phyloP scores from a whole-genome alignment of 2,797 vertebrate genomes.

The Halcyon smyrnensis region DNA sequence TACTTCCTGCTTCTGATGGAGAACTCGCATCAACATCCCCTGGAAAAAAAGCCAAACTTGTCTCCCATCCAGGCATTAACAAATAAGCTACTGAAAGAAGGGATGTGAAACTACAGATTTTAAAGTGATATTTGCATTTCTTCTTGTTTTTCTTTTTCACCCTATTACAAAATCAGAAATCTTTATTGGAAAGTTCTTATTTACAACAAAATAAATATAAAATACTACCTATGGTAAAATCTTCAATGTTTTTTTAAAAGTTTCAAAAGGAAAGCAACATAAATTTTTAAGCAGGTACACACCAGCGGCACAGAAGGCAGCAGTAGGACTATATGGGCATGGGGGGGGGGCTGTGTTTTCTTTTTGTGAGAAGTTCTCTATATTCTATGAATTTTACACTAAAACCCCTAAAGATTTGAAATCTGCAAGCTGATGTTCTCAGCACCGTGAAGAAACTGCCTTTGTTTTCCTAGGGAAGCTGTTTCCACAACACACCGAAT shows the following conservation, averaged over 20 bases:
- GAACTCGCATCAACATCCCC: conserved; percentile 76
- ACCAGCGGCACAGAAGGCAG: background rate
- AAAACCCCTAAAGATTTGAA: background rate
- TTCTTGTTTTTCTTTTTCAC: background rate
- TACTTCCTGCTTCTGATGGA: conserved; percentile 88
- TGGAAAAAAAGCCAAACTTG: background rate
- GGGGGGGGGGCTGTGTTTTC: background rate
- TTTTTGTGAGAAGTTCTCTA: background rate
- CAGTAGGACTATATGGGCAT: background rate
- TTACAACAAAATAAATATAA: background rate
- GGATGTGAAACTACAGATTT: background rate
- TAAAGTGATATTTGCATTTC: background rate
- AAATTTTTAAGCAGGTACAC: background rate
- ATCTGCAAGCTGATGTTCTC: background rate
- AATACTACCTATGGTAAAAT: background rate
- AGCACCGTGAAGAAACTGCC: background rate
- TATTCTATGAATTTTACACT: background rate
- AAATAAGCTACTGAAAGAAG: background rate
- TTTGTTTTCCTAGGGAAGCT: background rate
- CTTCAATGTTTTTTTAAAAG: background rate
- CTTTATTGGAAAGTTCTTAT: background rate
- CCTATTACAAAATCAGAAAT: background rate
- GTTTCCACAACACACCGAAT: background rate
- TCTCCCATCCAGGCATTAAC: background rate
- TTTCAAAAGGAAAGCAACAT: background rate